Conservation (phyloP, 92 coral and sea anemone species). For the Nematostella vectensis region DNA sequence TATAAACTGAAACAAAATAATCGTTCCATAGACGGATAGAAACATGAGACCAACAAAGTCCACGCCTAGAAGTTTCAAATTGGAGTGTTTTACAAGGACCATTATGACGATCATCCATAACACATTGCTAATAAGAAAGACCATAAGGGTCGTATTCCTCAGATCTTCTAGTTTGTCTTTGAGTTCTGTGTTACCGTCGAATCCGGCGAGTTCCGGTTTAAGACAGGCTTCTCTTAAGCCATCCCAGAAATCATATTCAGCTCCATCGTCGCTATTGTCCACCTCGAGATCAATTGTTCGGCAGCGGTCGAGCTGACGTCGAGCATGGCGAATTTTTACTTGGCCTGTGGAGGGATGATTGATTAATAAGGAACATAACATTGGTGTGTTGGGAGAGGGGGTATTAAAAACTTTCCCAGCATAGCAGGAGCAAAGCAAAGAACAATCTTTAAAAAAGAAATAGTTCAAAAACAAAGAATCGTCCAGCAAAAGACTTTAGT, state of each 20-base stretch:
- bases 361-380: too few relatives aligned
- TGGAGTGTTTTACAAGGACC: conserved; percentile 25
- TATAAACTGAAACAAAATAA: conserved; percentile 62
- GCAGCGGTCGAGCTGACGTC: conserved; percentile 41
- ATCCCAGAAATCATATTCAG: conserved; percentile 75
- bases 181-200: conserved; percentile 71
- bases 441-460: too few relatives aligned
- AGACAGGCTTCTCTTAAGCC: conserved; percentile 65
- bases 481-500: too few relatives aligned
- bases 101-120: conserved; percentile 72
- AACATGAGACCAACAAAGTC: conserved; percentile 71
- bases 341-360: conserved; percentile 71
- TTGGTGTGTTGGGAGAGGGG: too few relatives aligned
- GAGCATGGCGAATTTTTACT: conserved; percentile 62
- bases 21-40: conserved; percentile 58
- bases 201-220: conserved; percentile 69
- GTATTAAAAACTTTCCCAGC: too few relatives aligned
- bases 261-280: conserved; percentile 48
- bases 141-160: conserved; percentile 47
- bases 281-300: conserved; percentile 28
- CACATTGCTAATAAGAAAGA: conserved; percentile 42
- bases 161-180: conserved; percentile 82
- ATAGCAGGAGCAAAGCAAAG: too few relatives aligned
- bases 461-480: too few relatives aligned
- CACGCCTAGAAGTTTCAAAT: conserved; percentile 44